A percentile compares a stretch with the other conserved stretches of the same genome.
Conservation (phyloP, 2,888 invertebrate species). For the Philopedon plagiatum region DNA sequence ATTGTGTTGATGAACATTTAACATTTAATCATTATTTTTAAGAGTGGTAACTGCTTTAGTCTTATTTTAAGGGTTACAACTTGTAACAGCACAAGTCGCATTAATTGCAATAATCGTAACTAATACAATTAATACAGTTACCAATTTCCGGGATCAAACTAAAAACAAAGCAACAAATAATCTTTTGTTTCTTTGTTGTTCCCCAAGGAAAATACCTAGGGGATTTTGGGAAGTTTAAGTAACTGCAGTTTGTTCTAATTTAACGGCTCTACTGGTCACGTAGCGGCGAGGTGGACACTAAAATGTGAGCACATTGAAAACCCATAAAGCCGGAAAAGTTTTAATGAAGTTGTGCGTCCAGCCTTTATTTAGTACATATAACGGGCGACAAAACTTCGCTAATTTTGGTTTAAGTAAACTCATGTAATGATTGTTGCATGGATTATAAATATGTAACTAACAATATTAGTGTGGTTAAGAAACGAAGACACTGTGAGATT, state of each 20-base stretch:
- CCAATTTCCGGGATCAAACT: too few species aligned
- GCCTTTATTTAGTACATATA: conserved; percentile 8
- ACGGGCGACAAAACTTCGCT: conserved; percentile 12
- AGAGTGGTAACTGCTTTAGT: too few species aligned
- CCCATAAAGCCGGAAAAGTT: conserved; percentile 22
- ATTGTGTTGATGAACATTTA: too few species aligned
- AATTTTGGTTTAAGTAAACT: background rate
- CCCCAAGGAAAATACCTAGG: background rate
- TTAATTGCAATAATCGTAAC: too few species aligned
- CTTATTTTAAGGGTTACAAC: too few species aligned
- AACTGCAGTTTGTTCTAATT: conserved; percentile 27
- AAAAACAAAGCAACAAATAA: background rate
- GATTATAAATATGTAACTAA: too few species aligned
- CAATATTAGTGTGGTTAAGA: too few species aligned
- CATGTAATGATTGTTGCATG: background rate
- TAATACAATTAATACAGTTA: too few species aligned
- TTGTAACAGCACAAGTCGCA: too few species aligned
- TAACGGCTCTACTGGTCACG: conserved; percentile 27
- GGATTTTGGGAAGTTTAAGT: background rate
- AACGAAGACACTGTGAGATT: too few species aligned
- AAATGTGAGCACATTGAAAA: conserved; percentile 32
- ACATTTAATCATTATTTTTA: too few species aligned
- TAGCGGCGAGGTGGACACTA: conserved; percentile 24
- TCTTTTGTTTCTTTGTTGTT: background rate
- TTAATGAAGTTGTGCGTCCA: conserved; percentile 16